phyloP scores from a whole-genome alignment of 1,140 invertebrate genomes.

The Drosophila erecta region DNA sequence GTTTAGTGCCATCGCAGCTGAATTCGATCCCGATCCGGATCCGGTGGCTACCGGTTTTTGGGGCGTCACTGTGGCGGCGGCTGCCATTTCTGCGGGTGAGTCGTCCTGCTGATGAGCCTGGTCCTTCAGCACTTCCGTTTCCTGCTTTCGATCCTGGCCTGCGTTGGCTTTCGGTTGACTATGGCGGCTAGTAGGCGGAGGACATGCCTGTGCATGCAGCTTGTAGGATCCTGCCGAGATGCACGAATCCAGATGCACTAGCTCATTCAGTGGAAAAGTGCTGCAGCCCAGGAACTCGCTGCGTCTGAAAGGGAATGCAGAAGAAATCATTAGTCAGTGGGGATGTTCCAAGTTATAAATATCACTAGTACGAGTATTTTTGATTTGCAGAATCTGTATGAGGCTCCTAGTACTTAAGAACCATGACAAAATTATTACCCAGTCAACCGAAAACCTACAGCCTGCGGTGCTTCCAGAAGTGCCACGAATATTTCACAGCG shows the following conservation, averaged over 20 bases:
- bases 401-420: too few species aligned
- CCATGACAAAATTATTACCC: too few species aligned
- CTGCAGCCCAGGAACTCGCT: constrained; percentile 93
- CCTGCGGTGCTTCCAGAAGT: neutral
- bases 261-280: constrained; percentile 90
- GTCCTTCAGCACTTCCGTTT: neutral
- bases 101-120: neutral
- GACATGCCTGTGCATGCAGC: constrained; percentile 85
- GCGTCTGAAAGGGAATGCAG: constrained; percentile 85
- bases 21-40: constrained; percentile 16
- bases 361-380: too few species aligned
- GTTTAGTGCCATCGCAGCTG: constrained; percentile 23
- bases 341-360: neutral
- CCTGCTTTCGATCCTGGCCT: constrained; percentile 13
- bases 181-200: constrained; percentile 22
- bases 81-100: constrained; percentile 33
- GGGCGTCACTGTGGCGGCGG: constrained; percentile 31
- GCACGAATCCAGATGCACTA: constrained; percentile 86
- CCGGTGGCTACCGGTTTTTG: constrained; percentile 32
- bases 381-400: too few species aligned
- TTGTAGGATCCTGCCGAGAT: constrained; percentile 85
- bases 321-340: constrained; percentile 39
- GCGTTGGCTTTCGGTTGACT: constrained; percentile 28
- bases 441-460: too few species aligned
- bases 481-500: too few species aligned